Percentiles rank a stretch among this genome's conserved stretches.
Conservation (phyloP, 53 echinoderm and acorn worm genomes). For the Zoroaster sp. region DNA sequence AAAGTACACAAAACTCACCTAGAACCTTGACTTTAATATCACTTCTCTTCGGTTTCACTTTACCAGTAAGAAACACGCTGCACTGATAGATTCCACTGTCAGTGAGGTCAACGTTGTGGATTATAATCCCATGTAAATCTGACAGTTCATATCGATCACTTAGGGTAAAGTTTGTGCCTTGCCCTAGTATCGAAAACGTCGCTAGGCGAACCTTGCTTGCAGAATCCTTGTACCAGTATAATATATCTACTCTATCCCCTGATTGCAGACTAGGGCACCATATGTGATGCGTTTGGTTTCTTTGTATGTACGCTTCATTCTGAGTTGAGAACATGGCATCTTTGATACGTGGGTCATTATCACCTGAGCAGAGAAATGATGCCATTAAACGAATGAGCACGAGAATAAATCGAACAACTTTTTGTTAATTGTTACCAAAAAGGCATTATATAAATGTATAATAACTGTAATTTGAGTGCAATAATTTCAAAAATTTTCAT, state of each 20-base stretch:
- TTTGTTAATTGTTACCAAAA: too few relatives aligned
- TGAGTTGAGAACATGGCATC: not conserved
- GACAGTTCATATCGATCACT: not conserved
- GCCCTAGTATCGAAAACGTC: not conserved
- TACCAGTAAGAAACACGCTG: not conserved
- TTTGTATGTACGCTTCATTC: not conserved
- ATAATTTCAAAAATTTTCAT: too few relatives aligned
- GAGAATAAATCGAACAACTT: too few relatives aligned
- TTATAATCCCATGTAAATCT: not conserved
- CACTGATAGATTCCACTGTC: not conserved
- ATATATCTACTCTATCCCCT: not conserved
- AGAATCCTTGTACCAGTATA: not conserved
- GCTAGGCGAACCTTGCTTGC: not conserved
- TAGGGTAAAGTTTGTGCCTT: not conserved
- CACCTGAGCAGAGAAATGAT: not conserved
- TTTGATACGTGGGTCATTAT: not conserved
- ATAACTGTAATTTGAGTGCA: too few relatives aligned
- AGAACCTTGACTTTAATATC: not conserved
- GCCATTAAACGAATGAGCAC: too few relatives aligned
- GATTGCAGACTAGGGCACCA: not conserved
- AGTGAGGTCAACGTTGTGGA: not conserved
- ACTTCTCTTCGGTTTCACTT: too few relatives aligned
- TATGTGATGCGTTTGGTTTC: not conserved
- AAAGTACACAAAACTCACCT: not conserved
- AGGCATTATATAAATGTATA: too few relatives aligned